Evolutionary conservation across 2,797 vertebrate species (phyloP).

Genomic region (Pygocentrus nattereri): DNA sequence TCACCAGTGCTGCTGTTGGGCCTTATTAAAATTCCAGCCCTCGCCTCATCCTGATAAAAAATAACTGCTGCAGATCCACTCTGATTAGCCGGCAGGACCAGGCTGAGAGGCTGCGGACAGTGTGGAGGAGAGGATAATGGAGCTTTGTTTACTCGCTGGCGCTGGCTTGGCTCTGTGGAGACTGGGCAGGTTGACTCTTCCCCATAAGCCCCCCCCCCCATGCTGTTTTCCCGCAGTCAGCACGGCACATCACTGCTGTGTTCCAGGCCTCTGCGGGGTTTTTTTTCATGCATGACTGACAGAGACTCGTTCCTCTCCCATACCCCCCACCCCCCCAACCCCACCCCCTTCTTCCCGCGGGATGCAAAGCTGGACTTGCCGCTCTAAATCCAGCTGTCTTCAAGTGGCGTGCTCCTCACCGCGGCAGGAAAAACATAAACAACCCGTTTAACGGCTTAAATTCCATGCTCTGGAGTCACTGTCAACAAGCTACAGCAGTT

Average conservation of each 20-base stretch:
- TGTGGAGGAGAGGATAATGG: conserved; percentile 51
- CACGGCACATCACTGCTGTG: conserved; percentile 44
- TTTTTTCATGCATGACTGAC: conserved; percentile 55
- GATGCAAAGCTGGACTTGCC: conserved; percentile 31
- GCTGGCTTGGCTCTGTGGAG: conserved; percentile 34
- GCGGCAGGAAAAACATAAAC: conserved; percentile 48
- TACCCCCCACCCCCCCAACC: neutral
- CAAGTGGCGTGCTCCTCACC: neutral
- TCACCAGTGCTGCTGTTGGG: neutral
- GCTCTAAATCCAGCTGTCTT: conserved; percentile 43
- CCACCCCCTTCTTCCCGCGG: neutral
- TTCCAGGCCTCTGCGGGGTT: conserved; percentile 44
- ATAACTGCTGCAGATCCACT: conserved; percentile 3
- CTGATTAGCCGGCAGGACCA: conserved; percentile 19
- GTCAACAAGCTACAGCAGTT: conserved; percentile 29
- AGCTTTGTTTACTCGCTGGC: conserved; percentile 37
- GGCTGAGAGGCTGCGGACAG: conserved; percentile 19
- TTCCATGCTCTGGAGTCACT: conserved; percentile 30
- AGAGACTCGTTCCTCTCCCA: conserved; percentile 49
- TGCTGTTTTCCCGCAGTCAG: conserved; percentile 39
- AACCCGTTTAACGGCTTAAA: conserved; percentile 48
- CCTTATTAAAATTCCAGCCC: conserved; percentile 29
- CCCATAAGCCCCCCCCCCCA: neutral
- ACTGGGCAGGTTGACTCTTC: conserved; percentile 39
- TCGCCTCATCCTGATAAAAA: conserved; percentile 23